These are phyloP conservation scores for Apis cerana DNA, from an alignment of 1,140 invertebrate species.

Conservation along the genomic window DNA sequence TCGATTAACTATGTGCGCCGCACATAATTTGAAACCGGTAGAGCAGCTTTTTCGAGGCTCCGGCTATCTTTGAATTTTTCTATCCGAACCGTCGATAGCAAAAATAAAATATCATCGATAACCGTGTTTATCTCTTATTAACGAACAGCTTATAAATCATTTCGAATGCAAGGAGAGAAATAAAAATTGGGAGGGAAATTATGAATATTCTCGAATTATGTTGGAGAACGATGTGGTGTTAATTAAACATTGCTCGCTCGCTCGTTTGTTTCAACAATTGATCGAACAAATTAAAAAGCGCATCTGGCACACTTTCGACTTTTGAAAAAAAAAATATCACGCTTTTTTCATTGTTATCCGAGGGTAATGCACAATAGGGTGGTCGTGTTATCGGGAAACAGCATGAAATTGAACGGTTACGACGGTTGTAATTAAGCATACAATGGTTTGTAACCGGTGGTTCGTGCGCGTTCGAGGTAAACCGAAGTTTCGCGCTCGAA, in stretches of 20 bases:
- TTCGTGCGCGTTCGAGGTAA: constrained; percentile 8
- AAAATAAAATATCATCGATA: too few relatives aligned
- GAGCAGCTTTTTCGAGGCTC: not conserved
- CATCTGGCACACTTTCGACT: constrained; percentile 33
- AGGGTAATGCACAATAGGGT: constrained; percentile 46
- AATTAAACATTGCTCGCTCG: not conserved
- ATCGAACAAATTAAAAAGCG: constrained; percentile 33
- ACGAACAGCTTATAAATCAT: not conserved
- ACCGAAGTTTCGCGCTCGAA: constrained; percentile 7
- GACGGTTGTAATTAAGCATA: constrained; percentile 60
- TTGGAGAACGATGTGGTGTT: not conserved
- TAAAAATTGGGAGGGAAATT: not conserved
- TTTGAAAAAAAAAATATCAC: constrained; percentile 9
- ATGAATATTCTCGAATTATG: not conserved
- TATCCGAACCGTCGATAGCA: too few relatives aligned
- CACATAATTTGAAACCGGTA: constrained; percentile 3
- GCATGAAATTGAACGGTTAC: constrained; percentile 56
- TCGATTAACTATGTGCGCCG: not conserved
- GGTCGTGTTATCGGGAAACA: constrained; percentile 24
- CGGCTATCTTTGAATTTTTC: not conserved
- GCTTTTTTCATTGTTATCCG: constrained; percentile 7
- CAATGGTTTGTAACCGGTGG: constrained; percentile 53
- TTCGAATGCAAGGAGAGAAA: not conserved
- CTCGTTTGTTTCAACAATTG: not conserved
- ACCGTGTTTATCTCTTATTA: too few relatives aligned